Conservation (phyloP, 2,888 invertebrate genomes). For the Zonitis immaculata region DNA sequence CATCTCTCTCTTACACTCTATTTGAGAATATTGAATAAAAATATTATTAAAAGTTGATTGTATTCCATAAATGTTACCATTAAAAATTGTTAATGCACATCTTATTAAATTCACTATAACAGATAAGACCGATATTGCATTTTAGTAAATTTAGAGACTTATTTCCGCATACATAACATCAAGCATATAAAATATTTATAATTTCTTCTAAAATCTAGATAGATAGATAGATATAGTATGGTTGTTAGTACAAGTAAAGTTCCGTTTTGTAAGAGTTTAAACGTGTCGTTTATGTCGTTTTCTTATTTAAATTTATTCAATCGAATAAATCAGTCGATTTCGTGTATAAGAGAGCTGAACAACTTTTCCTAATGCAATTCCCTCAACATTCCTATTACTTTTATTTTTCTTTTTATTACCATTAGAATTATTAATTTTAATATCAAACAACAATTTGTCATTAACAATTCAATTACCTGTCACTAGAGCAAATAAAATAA, state of each 20-base stretch:
- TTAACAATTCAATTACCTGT: conserved; percentile 24
- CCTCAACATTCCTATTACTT: conserved; percentile 31
- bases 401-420: no score
- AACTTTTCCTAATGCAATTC: conserved; percentile 33
- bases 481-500: no score
- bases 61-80: not conserved
- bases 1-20: no score
- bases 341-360: conserved; percentile 37
- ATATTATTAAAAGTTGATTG: not conserved
- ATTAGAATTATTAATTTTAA: no score
- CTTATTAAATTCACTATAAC: not conserved
- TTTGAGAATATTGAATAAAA: no score
- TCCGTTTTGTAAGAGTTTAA: conserved; percentile 23
- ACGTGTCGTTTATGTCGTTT: conserved; percentile 32
- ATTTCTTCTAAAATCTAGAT: no score
- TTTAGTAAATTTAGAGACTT: not conserved
- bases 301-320: conserved; percentile 39
- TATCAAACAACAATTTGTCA: conserved; percentile 37
- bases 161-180: not conserved
- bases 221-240: no score
- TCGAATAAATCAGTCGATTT: conserved; percentile 38
- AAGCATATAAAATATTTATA: no score
- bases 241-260: conserved; percentile 23
- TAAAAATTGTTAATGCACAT: not conserved
- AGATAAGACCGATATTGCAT: not conserved